Conservation (phyloP, 2,797 vertebrate genomes). For the Pangasius macronema region DNA sequence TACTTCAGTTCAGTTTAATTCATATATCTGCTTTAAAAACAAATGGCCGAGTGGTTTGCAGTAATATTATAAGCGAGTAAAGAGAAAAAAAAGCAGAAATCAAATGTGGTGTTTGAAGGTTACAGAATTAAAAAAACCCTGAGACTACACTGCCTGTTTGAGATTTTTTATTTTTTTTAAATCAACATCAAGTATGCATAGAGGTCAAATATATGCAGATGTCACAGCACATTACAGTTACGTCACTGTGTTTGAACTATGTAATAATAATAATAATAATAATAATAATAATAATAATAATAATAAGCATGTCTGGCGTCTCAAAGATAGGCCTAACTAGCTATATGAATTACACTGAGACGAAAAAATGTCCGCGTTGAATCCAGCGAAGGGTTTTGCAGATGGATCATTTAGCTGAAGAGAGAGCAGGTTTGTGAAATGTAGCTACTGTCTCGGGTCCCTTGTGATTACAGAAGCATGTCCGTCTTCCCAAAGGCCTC, state of each 20-base stretch:
- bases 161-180: neutral
- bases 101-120: slow-evolving; percentile 59
- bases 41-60: neutral
- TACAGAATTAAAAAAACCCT: slow-evolving; percentile 41
- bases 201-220: slow-evolving; percentile 8
- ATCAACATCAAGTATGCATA: neutral
- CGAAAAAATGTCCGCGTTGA: neutral
- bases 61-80: neutral
- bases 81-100: neutral
- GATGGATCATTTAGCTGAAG: neutral
- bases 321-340: neutral
- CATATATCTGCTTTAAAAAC: neutral
- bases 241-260: neutral
- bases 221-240: neutral
- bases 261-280: neutral
- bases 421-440: neutral
- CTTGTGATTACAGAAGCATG: slow-evolving; percentile 42
- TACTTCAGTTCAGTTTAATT: neutral
- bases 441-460: neutral
- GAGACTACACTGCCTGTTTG: slow-evolving; percentile 46
- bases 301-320: neutral
- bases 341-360: neutral
- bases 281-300: neutral
- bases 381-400: neutral
- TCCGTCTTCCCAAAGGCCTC: slow-evolving; percentile 43